phyloP scores from a whole-genome alignment of 92 coral and sea anemone species.

The Hydrozoanthus gracilis region DNA sequence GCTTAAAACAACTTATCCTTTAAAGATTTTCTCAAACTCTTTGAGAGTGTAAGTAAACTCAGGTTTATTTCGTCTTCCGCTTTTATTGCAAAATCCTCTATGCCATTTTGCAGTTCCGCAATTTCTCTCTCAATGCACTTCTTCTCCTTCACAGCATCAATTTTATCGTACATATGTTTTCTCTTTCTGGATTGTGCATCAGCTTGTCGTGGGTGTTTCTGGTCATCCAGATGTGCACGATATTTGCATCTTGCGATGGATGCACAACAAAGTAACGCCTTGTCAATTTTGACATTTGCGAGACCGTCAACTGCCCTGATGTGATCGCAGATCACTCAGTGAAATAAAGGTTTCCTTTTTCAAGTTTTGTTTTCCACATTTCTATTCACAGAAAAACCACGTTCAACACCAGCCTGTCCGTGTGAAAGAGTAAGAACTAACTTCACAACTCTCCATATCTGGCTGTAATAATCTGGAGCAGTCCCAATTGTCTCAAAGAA shows the following conservation, averaged over 20 bases:
- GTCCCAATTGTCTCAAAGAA: conserved; percentile 21
- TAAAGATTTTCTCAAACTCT: conserved; percentile 13
- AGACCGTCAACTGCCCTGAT: conserved; percentile 36
- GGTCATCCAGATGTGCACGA: conserved; percentile 23
- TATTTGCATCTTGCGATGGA: conserved; percentile 31
- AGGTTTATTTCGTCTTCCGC: conserved; percentile 7
- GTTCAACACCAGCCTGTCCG: conserved; percentile 44
- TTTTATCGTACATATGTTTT: conserved; percentile 25
- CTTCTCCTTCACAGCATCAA: conserved; percentile 31
- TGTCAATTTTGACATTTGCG: conserved; percentile 32
- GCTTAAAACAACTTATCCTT: conserved; percentile 12
- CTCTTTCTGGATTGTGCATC: conserved; percentile 26
- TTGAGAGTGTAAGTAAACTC: conserved; percentile 12
- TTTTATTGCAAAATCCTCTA: conserved; percentile 6
- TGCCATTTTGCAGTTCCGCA: conserved; percentile 21
- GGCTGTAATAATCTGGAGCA: conserved; percentile 18
- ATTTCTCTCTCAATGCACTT: conserved; percentile 24
- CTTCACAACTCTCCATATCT: conserved; percentile 36
- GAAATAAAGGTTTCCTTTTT: conserved; percentile 6
- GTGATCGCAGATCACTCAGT: conserved; percentile 37
- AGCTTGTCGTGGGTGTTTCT: conserved; percentile 25
- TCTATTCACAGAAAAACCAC: conserved; percentile 43
- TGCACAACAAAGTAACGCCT: conserved; percentile 26
- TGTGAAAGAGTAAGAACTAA: conserved; percentile 45
- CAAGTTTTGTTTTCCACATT: conserved; percentile 32